These are phyloP conservation scores for Tetramorium alpestre DNA, from an alignment of 1,140 invertebrate species.

Conservation along the genomic window DNA sequence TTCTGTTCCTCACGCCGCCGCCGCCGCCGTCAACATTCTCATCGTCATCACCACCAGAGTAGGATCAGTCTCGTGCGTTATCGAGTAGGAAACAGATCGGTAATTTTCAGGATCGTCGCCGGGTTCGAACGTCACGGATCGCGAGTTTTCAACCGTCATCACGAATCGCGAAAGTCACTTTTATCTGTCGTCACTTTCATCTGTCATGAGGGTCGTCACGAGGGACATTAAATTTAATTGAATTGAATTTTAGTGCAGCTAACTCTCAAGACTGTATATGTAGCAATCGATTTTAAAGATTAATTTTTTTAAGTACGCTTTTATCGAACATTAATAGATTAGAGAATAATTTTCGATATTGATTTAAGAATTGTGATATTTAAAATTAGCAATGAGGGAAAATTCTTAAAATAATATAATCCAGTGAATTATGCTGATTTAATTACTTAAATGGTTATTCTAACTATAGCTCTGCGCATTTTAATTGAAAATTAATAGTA, in stretches of 20 bases:
- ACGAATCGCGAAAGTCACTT: background rate
- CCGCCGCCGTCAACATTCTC: background rate
- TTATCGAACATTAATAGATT: background rate
- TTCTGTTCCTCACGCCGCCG: background rate
- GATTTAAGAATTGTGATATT: background rate
- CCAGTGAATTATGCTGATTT: background rate
- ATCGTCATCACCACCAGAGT: background rate
- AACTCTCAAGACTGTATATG: background rate
- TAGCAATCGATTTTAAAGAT: constrained; percentile 1
- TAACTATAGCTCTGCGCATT: background rate
- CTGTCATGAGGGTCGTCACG: background rate
- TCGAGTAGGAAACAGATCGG: background rate
- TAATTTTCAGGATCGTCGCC: background rate
- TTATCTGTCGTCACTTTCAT: too few species aligned
- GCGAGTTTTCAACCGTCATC: background rate
- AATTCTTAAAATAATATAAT: background rate
- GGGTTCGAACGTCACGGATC: background rate
- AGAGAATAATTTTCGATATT: background rate
- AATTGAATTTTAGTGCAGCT: constrained; percentile 24
- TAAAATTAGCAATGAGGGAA: background rate
- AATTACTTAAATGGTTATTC: background rate
- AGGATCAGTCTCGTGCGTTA: background rate
- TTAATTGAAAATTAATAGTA: background rate
- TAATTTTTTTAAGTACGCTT: constrained; percentile 7
- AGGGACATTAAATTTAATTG: background rate